A percentile compares a stretch with the other conserved stretches of the same genome.
These are phyloP conservation scores for human (Homo sapiens) DNA, from an alignment of 2,113 vertebrate genomes.

Conservation along the genomic window DNA sequence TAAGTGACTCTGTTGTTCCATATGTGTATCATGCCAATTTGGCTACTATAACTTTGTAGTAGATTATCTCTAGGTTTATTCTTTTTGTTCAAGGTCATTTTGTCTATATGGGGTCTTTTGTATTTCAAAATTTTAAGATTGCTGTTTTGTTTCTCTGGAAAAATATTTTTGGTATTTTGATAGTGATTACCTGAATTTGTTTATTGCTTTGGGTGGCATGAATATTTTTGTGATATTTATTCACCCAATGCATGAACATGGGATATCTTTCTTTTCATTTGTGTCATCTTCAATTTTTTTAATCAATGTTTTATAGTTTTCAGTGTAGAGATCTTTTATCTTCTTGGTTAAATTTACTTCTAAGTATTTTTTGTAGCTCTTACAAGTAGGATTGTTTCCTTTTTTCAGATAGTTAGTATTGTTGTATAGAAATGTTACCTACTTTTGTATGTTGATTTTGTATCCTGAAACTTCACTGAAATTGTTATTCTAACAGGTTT, in stretches of 20 bases:
- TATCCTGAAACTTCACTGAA: neutral
- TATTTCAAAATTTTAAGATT: neutral
- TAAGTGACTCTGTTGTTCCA: neutral
- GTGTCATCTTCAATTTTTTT: neutral
- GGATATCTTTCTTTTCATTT: neutral
- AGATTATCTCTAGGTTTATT: neutral
- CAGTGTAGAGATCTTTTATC: neutral
- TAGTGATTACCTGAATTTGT: neutral
- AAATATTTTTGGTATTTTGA: neutral
- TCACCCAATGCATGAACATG: neutral
- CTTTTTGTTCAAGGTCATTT: neutral
- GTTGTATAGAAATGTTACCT: neutral
- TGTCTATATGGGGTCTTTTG: neutral
- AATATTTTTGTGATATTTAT: neutral
- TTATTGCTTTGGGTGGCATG: neutral
- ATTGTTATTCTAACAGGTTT: neutral
- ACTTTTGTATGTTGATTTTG: neutral
- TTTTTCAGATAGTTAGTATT: neutral
- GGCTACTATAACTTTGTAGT: neutral
- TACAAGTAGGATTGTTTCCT: neutral
- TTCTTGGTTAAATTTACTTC: neutral
- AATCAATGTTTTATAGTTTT: neutral
- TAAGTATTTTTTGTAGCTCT: neutral
- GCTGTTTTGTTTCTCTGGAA: neutral
- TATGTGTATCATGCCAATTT: neutral